Base-by-base conservation (phyloP, 1,140 invertebrate species). In the Drosophila mauritiana region DNA sequence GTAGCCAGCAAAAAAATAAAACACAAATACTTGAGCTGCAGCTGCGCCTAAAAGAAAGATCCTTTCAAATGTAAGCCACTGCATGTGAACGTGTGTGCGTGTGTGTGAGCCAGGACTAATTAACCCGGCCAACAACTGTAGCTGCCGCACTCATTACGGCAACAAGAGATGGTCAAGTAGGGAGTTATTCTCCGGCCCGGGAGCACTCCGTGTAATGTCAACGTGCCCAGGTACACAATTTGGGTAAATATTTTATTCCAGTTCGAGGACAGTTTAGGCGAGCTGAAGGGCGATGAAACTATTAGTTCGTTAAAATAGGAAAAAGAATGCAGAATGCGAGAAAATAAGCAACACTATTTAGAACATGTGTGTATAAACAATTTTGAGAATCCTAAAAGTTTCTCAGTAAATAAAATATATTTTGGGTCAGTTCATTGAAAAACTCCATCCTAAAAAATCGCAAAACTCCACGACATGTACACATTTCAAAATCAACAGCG, bases 31-130 rank as follows among this genome's bases (percentile, higher is more conserved):
- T 86, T 78, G 80, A 89, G 64, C 45, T 89, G 80, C 84, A 89
- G 73, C 84, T 89, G 84, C 57, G 77, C 68, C 80, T 74, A 78
- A 84, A 82, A 89, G 80, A 78, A 82, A 89, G 80, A 89, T 73
- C 72, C 79, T 86, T 88, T 83, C 76, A 86, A 86, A 81, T 73
- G 58, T 54, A 34, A 65, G 59, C 52, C 39, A 25, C 22, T 64
- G 58, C 40, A 59, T 31, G 43, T 13, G 39, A 27, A 37, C 39
- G 49, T 54, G 20, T 22, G 3, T 54, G 20, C 3, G 3, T 22
- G 20, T 22, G 54, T 31, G 61, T 7, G 20, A 25, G 43, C 12
- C 43, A n/a, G 37, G 39, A 64, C 74, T 88, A 88, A 85, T 85
- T 86, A 86, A 67, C 57, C 75, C 36, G 20, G 62, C 68, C 80